Evolutionary conservation across 2,888 invertebrate species (phyloP), one percentile per base, ranked within the genome.

Genomic region (Agonopterix alstromeriana): DNA sequence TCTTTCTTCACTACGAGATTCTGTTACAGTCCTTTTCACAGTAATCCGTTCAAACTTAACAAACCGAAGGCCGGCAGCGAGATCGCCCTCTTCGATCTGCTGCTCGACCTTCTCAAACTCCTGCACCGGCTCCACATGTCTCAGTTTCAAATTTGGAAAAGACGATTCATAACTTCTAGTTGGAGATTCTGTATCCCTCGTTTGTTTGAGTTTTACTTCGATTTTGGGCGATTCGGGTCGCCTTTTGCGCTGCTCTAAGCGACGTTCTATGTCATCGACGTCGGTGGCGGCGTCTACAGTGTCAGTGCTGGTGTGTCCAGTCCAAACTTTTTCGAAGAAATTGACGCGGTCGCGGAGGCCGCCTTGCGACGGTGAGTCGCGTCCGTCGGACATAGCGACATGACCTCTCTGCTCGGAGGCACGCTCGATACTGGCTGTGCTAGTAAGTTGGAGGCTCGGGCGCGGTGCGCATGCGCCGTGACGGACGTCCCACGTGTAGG

Each of bases 311-410:
- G 77, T 66, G 55, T 85, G 72, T 17, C 92, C 92, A 53, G 91
- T 90, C 93, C 94, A 94, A 57, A 94, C 91, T 84, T 93, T 93
- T 77, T 95, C 95, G 81, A 94, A 95, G 75, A 94, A 94, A 60
- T 90, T 92, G 61, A 95, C 95, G 63, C 94, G 92, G 67, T 94
- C 93, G 55, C 92, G 91, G 53, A 95, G 90, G 61, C 92, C 70
- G 79, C 81, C 66, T 64, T 82, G 82, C 83, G 87, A 77, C 84
- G 87, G 83, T 64, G 82, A 82, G 70, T 85, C 87, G 84, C 88
- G 85, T 51, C 74, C 86, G 84, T 88, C 85, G 58, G 87, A 82
- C 87, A 86, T 86, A 61, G 78, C 84, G 76, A 73, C 86, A 87
- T 87, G 85, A 84, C 87, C 86, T 82, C 74, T 70, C 77, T 58